Evolutionary conservation across 1,140 invertebrate species (phyloP).

Genomic region (Ganaspis sp.): DNA sequence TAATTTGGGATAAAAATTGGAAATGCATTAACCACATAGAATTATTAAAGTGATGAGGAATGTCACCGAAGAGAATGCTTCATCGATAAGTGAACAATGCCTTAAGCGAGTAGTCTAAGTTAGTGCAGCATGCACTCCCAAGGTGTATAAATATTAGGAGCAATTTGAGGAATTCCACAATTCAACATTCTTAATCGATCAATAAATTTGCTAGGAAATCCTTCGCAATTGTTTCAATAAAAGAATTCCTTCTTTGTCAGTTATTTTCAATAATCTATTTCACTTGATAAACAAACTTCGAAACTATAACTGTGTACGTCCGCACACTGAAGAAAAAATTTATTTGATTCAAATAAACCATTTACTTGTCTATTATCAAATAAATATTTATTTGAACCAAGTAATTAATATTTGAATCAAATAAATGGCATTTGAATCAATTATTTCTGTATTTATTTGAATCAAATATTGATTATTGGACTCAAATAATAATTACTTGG

Average conservation of each 20-base stretch:
- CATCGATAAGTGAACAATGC: constrained; percentile 7
- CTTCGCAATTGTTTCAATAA: not conserved
- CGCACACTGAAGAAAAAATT: too few species aligned
- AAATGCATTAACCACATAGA: not conserved
- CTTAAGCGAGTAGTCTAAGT: constrained; percentile 4
- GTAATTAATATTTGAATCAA: too few species aligned
- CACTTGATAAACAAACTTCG: too few species aligned
- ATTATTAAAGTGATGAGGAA: not conserved
- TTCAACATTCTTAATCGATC: constrained; percentile 29
- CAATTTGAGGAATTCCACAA: constrained; percentile 15
- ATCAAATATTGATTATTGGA: too few species aligned
- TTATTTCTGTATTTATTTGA: too few species aligned
- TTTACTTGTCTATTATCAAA: too few species aligned
- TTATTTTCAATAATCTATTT: too few species aligned
- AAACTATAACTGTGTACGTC: too few species aligned
- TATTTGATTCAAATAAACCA: too few species aligned
- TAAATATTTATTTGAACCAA: too few species aligned
- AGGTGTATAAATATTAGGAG: not conserved
- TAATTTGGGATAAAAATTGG: not conserved
- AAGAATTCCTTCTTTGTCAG: not conserved
- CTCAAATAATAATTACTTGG: too few species aligned
- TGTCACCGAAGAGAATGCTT: not conserved
- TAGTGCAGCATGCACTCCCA: constrained; percentile 1
- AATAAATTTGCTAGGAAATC: not conserved
- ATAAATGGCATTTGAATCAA: too few species aligned